Evolutionary conservation across 2,797 vertebrate genomes (phyloP).

Genomic region (Choloepus didactylus): DNA sequence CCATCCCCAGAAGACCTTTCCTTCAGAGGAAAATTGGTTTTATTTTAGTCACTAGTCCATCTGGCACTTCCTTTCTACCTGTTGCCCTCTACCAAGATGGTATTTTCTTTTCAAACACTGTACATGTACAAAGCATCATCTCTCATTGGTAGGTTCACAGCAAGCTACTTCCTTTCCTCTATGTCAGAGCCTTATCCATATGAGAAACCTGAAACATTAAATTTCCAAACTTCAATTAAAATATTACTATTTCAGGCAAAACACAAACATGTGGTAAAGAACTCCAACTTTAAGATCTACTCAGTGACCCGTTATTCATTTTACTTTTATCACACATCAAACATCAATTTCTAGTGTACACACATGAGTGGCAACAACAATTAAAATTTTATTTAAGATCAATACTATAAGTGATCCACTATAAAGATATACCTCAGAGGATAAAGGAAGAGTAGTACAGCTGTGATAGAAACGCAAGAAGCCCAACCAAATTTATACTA

Average conservation of each 20-base stretch:
- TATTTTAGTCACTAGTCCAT: background rate
- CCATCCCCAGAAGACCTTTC: background rate
- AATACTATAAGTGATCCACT: background rate
- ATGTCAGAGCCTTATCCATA: background rate
- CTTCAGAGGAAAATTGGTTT: constrained; percentile 4
- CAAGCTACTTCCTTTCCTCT: constrained; percentile 11
- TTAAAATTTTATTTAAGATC: background rate
- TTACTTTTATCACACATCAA: constrained; percentile 30
- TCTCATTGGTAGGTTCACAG: constrained; percentile 1
- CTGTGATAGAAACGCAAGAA: constrained; percentile 24
- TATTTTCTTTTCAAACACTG: constrained; percentile 49
- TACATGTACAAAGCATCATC: background rate
- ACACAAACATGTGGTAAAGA: constrained; percentile 22
- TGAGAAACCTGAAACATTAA: constrained; percentile 3
- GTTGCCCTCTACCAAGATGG: background rate
- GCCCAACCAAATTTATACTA: background rate
- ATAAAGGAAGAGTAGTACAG: constrained; percentile 40
- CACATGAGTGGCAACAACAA: constrained; percentile 31
- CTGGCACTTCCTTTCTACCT: background rate
- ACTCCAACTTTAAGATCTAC: constrained; percentile 8
- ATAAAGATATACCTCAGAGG: constrained; percentile 51
- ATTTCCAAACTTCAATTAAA: background rate
- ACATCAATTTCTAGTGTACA: constrained; percentile 50
- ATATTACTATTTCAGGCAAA: background rate
- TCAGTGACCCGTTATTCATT: constrained; percentile 18